Conservation (phyloP, 2,113 vertebrate species). For the Sitta europaea region DNA sequence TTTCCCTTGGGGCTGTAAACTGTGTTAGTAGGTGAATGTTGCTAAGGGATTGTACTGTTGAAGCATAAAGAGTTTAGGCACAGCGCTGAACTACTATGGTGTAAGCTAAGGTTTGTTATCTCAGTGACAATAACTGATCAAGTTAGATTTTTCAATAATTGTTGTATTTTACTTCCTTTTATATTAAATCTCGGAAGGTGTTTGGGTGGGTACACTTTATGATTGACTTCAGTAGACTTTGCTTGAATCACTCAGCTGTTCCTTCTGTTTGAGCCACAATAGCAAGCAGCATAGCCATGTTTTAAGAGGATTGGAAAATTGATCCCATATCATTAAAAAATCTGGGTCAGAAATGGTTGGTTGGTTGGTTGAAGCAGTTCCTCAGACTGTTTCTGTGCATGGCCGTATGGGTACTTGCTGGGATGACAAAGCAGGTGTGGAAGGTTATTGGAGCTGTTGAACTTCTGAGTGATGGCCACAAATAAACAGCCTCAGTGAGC, state of each 20-base stretch:
- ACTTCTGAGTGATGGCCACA: not conserved
- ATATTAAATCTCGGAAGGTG: not conserved
- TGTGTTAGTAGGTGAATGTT: slow-evolving; percentile 27
- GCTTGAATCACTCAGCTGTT: fast-evolving
- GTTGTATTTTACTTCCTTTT: not conserved
- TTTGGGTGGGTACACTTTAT: not conserved
- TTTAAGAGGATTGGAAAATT: not conserved
- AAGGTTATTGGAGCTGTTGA: not conserved
- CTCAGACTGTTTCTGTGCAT: not conserved
- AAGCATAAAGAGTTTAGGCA: not conserved
- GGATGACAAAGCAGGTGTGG: not conserved
- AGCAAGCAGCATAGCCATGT: not conserved
- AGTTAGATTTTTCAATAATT: not conserved
- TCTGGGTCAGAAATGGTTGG: not conserved
- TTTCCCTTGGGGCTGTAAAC: not conserved
- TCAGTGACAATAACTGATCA: not conserved
- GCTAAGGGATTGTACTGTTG: not conserved
- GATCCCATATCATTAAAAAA: not conserved
- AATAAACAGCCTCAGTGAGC: not conserved
- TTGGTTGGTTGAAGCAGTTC: not conserved
- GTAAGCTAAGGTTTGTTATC: not conserved
- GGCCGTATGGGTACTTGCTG: not conserved
- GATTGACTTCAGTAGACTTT: not conserved
- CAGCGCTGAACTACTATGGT: not conserved
- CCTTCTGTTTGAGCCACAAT: not conserved